Conservation (phyloP, 2,888 invertebrate species). For the Ceratothoa steindachneri region DNA sequence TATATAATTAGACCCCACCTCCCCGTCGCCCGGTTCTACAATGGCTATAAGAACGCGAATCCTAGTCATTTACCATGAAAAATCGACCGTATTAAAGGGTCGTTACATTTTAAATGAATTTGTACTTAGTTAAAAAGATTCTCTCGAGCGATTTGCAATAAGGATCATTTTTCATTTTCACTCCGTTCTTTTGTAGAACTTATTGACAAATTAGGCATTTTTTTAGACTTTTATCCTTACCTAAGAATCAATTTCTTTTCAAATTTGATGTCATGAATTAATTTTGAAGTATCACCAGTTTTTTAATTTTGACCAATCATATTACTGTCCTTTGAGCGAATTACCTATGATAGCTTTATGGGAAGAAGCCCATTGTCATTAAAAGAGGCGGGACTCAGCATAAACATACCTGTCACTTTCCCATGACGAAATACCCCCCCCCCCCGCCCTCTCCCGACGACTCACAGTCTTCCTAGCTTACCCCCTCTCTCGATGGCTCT, state of each 20-base stretch:
- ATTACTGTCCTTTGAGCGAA: no score
- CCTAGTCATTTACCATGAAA: background rate
- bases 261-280: no score
- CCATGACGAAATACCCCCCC: background rate
- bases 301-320: no score
- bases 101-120: background rate
- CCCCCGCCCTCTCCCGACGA: background rate
- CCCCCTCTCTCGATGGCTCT: background rate
- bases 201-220: background rate
- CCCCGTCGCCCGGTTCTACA: background rate
- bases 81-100: background rate
- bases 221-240: background rate
- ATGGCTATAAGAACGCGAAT: background rate
- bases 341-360: no score
- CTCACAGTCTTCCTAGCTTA: background rate
- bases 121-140: background rate
- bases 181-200: background rate
- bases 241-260: no score
- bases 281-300: no score
- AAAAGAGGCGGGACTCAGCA: no score
- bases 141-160: background rate
- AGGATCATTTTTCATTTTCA: background rate
- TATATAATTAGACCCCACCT: background rate
- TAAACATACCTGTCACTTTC: background rate
- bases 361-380: no score